Evolutionary conservation across 1,140 invertebrate species (phyloP), one percentile per base, ranked within the genome.

Genomic region (Ceratina japonica): DNA sequence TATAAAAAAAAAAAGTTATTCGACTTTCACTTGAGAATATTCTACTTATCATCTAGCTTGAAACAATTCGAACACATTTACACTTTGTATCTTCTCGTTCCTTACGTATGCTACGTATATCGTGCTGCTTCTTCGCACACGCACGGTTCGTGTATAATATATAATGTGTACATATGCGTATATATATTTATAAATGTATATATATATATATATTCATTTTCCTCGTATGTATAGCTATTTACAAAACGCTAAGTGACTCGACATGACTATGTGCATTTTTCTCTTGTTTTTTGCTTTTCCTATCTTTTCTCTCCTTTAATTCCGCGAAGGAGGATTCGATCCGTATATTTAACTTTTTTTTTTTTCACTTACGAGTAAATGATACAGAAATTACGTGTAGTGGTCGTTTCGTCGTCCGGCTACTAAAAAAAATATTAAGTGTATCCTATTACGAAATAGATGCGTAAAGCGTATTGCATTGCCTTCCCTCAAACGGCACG

Each of bases 401-500:
- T 70, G 51, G n/a, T 73, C 75, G 63, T 75, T 81, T 75, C 75
- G 59, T 82, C 79, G 59, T 66, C 51, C 74, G 56, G 71, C 84
- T 87, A 89, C 52, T 70, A 70, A 70, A 88, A 87, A 86, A 44
- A 44, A 44, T 44, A 86, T 87, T 91, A 90, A 91, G 90, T 88
- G 83, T 90, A 75, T 83, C 72, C 87, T 83, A 87, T 87, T 90
- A 91, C 79, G 68, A 86, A 92, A 91, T 88, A 70, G 70, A 87
- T 82, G 85, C 88, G 86, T 90, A 87, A 92, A 92, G 92, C 92
- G 92, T 92, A 92, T 92, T 92, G 90, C 88, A 91, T 92, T 92
- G 92, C 91, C 91, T 92, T 92, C 91, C 92, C 90, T 91, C 90
- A 85, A 44, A 83, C 84, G 91, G 89, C 88, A 91, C 88, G 87